Evolutionary conservation across 2,113 vertebrate genomes (phyloP).

Genomic region (Furnarius figulus): DNA sequence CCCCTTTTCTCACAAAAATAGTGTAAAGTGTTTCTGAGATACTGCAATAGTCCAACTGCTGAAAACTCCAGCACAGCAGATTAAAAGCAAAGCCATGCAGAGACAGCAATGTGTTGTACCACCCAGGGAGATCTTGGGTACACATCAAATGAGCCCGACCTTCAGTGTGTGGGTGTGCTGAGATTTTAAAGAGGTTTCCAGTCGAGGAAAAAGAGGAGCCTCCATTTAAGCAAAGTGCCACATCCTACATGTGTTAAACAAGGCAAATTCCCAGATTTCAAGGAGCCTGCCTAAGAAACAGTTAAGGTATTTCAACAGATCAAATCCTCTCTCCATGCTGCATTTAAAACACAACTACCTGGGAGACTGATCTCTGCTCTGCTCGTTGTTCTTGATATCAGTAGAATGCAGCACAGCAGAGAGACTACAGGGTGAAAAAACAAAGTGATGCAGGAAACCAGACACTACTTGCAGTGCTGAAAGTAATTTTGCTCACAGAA

Average conservation of each 20-base stretch:
- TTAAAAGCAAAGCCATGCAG: conserved; percentile 1
- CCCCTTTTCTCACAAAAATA: neutral
- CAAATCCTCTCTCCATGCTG: neutral
- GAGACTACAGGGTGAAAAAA: neutral
- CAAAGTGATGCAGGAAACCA: neutral
- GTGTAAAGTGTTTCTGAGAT: neutral
- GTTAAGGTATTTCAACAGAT: neutral
- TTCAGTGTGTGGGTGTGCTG: neutral
- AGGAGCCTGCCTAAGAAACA: neutral
- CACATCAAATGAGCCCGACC: neutral
- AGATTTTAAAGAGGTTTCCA: conserved; percentile 1
- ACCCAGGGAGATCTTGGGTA: neutral
- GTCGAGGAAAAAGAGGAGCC: neutral
- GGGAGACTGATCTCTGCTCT: neutral
- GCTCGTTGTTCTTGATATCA: neutral
- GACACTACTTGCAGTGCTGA: neutral
- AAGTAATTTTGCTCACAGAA: neutral
- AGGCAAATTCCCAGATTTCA: neutral
- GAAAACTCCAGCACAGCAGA: neutral
- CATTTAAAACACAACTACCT: neutral
- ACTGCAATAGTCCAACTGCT: neutral
- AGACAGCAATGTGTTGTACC: neutral
- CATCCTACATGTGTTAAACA: neutral
- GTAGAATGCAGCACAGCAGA: accelerated
- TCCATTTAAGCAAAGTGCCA: neutral